Evolutionary conservation across 2,888 invertebrate species (phyloP).

Genomic region (Patella depressa): DNA sequence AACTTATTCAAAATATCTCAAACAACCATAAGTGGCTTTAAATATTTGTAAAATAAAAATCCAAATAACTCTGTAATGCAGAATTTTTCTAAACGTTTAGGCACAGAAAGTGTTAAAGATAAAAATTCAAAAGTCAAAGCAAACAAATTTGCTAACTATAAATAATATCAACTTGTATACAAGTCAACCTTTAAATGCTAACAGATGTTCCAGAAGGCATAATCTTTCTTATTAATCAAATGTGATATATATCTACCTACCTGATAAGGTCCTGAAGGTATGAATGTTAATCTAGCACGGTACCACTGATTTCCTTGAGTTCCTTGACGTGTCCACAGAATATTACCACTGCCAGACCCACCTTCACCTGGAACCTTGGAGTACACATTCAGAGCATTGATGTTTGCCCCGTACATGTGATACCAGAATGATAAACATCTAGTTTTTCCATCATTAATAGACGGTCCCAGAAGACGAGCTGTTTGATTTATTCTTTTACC

Average conservation of each 20-base stretch:
- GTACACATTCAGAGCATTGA: constrained; percentile 55
- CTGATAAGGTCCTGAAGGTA: constrained; percentile 20
- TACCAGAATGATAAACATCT: constrained; percentile 64
- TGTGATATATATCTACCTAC: not conserved
- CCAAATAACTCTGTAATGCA: no score
- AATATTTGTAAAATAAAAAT: constrained; percentile 15
- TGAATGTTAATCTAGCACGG: constrained; percentile 33
- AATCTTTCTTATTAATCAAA: no score
- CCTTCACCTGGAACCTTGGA: constrained; percentile 36
- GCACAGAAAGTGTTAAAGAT: no score
- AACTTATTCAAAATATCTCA: not conserved
- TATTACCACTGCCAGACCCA: constrained; percentile 20
- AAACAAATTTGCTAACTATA: no score
- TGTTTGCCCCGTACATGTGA: constrained; percentile 59
- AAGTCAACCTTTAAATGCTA: no score
- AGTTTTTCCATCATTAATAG: constrained; percentile 38
- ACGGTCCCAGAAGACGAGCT: constrained; percentile 72
- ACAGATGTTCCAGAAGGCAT: no score
- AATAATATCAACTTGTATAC: no score
- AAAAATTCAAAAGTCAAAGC: no score
- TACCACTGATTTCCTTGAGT: constrained; percentile 48
- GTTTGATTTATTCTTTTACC: constrained; percentile 74
- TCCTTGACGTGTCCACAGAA: constrained; percentile 32
- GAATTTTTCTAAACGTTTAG: no score
- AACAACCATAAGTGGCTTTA: not conserved